Evolutionary conservation across 92 coral and sea anemone genomes (phyloP), one percentile per base, ranked within the genome.

Genomic region (Plumapathes pennacea): DNA sequence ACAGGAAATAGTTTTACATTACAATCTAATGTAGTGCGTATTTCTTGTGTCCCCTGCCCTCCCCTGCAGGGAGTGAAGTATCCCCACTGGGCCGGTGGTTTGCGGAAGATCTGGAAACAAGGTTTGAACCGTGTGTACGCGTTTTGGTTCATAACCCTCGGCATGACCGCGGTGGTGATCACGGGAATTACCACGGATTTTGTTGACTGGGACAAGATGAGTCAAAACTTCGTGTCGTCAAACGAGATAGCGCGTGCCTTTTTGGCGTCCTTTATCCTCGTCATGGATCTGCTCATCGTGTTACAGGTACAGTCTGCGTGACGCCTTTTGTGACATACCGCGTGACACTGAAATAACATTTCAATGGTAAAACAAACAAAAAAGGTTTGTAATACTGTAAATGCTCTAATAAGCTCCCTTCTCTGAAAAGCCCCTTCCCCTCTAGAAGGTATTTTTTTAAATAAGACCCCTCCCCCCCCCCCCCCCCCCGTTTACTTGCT

Each of bases 181-280:
- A 77, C 86, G 8, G 96, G 86, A 3, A 51, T 87, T 49, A 65
- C 83, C 40, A 87, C 90, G 6, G 96, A 87, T 62, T 87, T 77
- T 57, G 66, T 87, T 26, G 69, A 83, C 67, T 87, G 96, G 96
- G 90, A 87, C 69, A 71, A 30, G 49, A 38, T 87, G 10, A 87
- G 82, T 64, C 67, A 82, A 47, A 83, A 83, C 51, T 87, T 87
- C 52, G 74, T 83, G 71, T 78, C 96, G 14, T 66, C 96, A 9
- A 77, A 60, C 20, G 96, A 87, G 71, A 28, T 87, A 12, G 67
- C 96, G 4, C 63, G 96, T 21, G 83, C 96, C 4, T 72, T 83
- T 12, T 64, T 83, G 47, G 71, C 96, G 3, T 87, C 96, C 4
- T 87, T 86, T 54, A 87, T 87, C 15, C 75, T 87, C 4, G 96